phyloP scores from a whole-genome alignment of 1,140 invertebrate genomes.

The Drosophila yakuba region DNA sequence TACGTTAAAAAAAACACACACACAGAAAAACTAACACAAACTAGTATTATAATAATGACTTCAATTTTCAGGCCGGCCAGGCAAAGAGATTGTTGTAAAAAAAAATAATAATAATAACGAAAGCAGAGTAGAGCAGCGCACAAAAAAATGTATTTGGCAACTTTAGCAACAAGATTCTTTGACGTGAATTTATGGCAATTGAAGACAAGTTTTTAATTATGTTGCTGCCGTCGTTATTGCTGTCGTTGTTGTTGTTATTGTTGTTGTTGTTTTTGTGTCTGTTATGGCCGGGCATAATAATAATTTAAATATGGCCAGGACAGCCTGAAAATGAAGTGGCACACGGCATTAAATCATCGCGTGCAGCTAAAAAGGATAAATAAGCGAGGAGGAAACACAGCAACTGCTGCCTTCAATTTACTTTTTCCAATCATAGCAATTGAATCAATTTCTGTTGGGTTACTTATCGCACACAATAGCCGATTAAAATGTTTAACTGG shows the following conservation, averaged over 20 bases:
- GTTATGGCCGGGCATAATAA: constrained; percentile 72
- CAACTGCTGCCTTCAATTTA: constrained; percentile 35
- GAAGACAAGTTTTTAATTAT: constrained; percentile 84
- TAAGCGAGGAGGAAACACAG: constrained; percentile 41
- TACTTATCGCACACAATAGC: constrained; percentile 38
- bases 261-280: constrained; percentile 26
- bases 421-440: constrained; percentile 46
- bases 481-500: constrained; percentile 32
- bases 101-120: constrained; percentile 51
- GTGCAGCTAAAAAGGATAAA: constrained; percentile 76
- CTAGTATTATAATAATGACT: constrained; percentile 73
- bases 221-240: constrained; percentile 45
- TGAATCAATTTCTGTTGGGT: constrained; percentile 15
- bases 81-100: constrained; percentile 77
- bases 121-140: constrained; percentile 25
- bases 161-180: constrained; percentile 73
- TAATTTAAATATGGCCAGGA: constrained; percentile 73
- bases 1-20: constrained; percentile 19
- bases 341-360: constrained; percentile 80
- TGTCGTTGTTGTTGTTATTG: not conserved
- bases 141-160: constrained; percentile 67
- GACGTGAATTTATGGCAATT: constrained; percentile 82
- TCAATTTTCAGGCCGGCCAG: constrained; percentile 61
- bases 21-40: constrained; percentile 46
- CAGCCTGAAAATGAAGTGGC: constrained; percentile 72